Evolutionary conservation across 2,113 vertebrate species (phyloP), one percentile per base, ranked within the genome.

Genomic region (Myiopsitta monachus): DNA sequence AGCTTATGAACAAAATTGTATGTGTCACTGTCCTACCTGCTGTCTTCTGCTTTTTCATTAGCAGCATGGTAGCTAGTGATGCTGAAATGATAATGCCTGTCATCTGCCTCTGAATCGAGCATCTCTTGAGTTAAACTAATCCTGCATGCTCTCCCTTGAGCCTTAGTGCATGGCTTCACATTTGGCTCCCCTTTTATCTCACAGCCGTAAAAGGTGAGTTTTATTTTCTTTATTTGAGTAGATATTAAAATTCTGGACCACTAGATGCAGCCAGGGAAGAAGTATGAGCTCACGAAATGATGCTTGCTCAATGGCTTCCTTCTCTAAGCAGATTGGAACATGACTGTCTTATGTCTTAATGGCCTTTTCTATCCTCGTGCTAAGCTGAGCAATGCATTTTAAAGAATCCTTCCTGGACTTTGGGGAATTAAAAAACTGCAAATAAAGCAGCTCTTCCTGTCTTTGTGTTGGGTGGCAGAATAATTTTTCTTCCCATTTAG

Each of bases 241-340:
- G 44, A 61, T 68, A 68, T 14, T 82, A 67, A 87, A 77, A 87
- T 92, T 89, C 49, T 83, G 70, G 47, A 33, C 52, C 30, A 78
- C 6, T 52, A 72, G 62, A 38, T 72, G 38, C 30, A 73, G 81
- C 27, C 24, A 63, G 64, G n/a, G 85, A 87, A 89, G 67, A 90
- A 70, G 82, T 51, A 67, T 64, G 78, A 94, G 46, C 75, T 95
- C 62, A 74, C 33, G n/a, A 88, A 87, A 59, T 19, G n/a, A 44
- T 83, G 76, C 83, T 90, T 86, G 54, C 63, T 90, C 46, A 90
- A 83, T 80, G 49, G 72, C 46, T 92, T 94, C 46, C 75, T 86
- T 93, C 51, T 86, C 79, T 90, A 68, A 86, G 61, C 41, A 77
- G 38, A 73, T 5, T 67, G 75, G 63, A 82, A 74, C 39, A 1